Conservation (phyloP, 2,888 invertebrate genomes). For the Synergus laeviventris region DNA sequence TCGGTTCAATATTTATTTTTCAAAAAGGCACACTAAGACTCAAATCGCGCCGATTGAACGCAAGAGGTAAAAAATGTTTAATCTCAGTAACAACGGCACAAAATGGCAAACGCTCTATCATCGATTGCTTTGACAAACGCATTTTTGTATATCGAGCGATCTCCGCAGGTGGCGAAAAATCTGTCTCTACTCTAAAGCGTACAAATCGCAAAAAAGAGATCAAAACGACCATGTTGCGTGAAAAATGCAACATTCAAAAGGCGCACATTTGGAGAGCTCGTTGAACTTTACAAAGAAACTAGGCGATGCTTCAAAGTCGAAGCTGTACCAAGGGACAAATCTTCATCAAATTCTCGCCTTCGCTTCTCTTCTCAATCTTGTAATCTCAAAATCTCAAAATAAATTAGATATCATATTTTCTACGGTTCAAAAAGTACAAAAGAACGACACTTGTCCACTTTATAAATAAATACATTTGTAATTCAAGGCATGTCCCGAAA, state of each 20-base stretch:
- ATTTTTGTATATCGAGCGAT: conserved; percentile 16
- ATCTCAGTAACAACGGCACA: conserved; percentile 40
- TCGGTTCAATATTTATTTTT: neutral
- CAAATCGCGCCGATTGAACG: conserved; percentile 19
- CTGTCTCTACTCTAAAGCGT: conserved; percentile 1
- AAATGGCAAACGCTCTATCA: conserved; percentile 30
- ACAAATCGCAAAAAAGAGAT: conserved; percentile 11
- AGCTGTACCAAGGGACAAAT: conserved; percentile 20
- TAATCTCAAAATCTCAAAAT: conserved; percentile 45
- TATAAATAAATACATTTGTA: conserved; percentile 54
- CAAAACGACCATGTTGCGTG: conserved; percentile 9
- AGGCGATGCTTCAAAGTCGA: conserved; percentile 22
- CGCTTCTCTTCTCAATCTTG: conserved; percentile 22
- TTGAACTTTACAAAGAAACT: conserved; percentile 23
- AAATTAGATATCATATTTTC: conserved; percentile 45
- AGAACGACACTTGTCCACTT: conserved; percentile 46
- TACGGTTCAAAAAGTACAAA: conserved; percentile 30
- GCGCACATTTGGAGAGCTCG: conserved; percentile 9
- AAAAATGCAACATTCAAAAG: conserved; percentile 27
- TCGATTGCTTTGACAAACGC: conserved; percentile 30
- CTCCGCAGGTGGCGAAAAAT: conserved; percentile 20
- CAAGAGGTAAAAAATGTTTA: conserved; percentile 30
- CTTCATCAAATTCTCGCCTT: conserved; percentile 17
- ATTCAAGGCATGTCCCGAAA: conserved; percentile 51
- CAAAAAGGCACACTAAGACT: conserved; percentile 33